Conservation (phyloP, 2,888 invertebrate genomes). For the Vannuccia rotundouncinata region DNA sequence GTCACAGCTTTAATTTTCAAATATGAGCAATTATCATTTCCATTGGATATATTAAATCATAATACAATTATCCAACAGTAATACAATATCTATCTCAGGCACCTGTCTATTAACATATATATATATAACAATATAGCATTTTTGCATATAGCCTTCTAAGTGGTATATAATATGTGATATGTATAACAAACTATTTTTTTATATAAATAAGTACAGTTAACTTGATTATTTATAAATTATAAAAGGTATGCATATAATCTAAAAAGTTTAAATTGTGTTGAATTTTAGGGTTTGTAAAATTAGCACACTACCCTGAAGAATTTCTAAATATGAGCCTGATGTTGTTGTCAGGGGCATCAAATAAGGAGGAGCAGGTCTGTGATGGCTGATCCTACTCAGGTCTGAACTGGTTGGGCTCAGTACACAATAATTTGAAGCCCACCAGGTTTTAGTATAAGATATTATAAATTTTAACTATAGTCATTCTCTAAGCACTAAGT, state of each 20-base stretch:
- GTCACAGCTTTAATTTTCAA: conserved; percentile 8
- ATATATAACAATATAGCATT: too few species aligned
- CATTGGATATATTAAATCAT: neutral
- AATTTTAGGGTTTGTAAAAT: neutral
- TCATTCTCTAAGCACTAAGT: too few species aligned
- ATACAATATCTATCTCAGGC: neutral
- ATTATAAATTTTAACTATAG: too few species aligned
- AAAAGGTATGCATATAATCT: neutral
- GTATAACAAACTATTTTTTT: too few species aligned
- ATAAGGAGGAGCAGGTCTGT: too few species aligned
- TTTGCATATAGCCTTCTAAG: neutral
- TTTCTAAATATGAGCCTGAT: too few species aligned
- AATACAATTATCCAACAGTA: neutral
- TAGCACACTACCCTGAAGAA: too few species aligned
- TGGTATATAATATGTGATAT: neutral
- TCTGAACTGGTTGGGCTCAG: too few species aligned
- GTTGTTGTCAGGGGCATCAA: too few species aligned
- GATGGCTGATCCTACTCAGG: too few species aligned
- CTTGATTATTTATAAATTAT: neutral
- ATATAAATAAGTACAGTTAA: conserved; percentile 21
- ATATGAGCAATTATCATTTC: conserved; percentile 1
- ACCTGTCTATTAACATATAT: neutral
- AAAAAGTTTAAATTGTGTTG: neutral
- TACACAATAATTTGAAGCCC: too few species aligned
- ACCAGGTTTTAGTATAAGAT: too few species aligned